Base-by-base conservation (phyloP, 2,113 vertebrate genomes). In the Struthio camelus region DNA sequence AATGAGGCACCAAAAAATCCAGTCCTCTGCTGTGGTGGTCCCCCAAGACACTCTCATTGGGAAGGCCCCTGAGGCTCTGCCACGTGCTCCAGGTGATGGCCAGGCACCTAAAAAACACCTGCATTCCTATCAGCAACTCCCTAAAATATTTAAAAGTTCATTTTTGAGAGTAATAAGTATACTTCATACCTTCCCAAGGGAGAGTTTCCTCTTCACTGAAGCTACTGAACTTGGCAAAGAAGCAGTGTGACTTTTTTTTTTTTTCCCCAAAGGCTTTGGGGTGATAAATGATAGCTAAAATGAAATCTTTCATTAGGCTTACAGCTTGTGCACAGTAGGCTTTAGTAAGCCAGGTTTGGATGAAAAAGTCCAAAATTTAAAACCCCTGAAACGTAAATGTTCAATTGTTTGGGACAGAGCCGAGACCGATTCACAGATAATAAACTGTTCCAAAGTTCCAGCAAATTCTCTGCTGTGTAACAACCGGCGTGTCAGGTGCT, bases 101-200 rank as follows among this genome's bases (percentile, higher is more conserved):
- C 85, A 87, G 44, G 58, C 73, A 75, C 66, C 78, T 78, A 65
- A 87, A 67, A 89, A 93, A 83, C 50, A 50, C 40, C 54, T 70
- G 90, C 62, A 73, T 10, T 89, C 75, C 79, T 93, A 79, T 89
- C 80, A 92, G 88, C 75, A 91, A 61, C 56, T 66, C 82, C 67
- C 73, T 58, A 59, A 94, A 96, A 96, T 76, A 87, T 80, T 92
- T 85, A 89, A 34, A 95, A 94, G 66, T 92, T 91, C 58, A 17
- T 87, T 95, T 96, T 94, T 53, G 83, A 69, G 69, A 88, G 82
- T 73, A 96, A 94, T 92, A 96, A 92, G 94, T 94, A 86, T 34
- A 93, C 95, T 97, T 94, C 92, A 88, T 91, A 93, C 69, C 51
- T 84, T 94, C 92, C 80, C 96, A 91, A 85, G 82, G 79, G 92